Percentiles rank a stretch among this genome's conserved stretches.
phyloP scores from a whole-genome alignment of 2,113 vertebrate species.

The Pomatorhinus ruficollis region DNA sequence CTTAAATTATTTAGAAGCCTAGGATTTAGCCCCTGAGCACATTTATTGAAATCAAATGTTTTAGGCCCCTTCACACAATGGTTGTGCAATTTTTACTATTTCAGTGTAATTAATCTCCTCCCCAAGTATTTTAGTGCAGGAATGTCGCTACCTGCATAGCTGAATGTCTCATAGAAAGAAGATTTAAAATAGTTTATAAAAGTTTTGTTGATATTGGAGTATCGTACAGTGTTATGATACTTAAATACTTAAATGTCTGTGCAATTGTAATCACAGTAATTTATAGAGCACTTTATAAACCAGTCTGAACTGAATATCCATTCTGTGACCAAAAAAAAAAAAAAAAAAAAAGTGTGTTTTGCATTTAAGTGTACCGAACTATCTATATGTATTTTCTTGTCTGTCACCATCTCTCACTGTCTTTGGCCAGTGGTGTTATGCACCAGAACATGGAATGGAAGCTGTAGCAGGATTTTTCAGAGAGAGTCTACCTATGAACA shows the following conservation, averaged over 20 bases:
- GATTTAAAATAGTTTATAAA: background rate
- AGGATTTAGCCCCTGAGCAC: background rate
- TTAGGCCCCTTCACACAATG: background rate
- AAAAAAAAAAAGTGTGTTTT: background rate
- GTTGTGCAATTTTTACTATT: background rate
- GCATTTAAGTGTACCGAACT: background rate
- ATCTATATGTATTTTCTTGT: background rate
- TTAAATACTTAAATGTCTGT: background rate
- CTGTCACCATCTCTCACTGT: background rate
- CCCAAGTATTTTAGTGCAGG: background rate
- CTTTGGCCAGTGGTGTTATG: background rate
- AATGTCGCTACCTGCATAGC: background rate
- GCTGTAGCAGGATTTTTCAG: background rate
- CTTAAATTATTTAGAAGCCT: background rate
- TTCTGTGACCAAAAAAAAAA: background rate
- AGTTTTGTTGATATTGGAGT: background rate
- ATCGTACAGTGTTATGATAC: background rate
- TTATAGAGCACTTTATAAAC: background rate
- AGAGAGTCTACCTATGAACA: background rate
- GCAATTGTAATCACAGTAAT: background rate
- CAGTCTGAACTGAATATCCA: background rate
- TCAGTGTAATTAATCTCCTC: background rate
- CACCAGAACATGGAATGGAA: fast-evolving
- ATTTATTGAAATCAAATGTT: background rate
- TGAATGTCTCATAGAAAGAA: background rate